phyloP scores from a whole-genome alignment of 2,113 vertebrate genomes.

The Xenopus borealis region DNA sequence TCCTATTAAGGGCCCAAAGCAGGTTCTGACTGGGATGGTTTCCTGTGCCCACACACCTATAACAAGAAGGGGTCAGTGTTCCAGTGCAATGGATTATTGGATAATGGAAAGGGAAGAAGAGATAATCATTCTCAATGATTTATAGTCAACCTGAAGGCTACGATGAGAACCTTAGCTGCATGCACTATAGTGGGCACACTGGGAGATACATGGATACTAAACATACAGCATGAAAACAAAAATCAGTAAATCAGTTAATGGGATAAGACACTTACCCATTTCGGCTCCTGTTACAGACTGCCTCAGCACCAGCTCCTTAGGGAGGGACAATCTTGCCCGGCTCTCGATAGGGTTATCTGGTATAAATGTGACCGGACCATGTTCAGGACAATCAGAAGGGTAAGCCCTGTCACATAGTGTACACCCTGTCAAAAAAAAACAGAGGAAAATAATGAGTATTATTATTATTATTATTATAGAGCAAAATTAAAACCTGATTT shows the following conservation, averaged over 20 bases:
- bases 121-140: too few relatives aligned
- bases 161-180: too few relatives aligned
- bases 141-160: too few relatives aligned
- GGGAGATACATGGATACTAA: too few relatives aligned
- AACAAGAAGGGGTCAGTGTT: not conserved
- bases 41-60: slow-evolving; percentile 89
- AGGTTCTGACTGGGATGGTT: slow-evolving; percentile 85
- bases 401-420: slow-evolving; percentile 94
- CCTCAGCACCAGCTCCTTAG: slow-evolving; percentile 84
- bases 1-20: slow-evolving; percentile 92
- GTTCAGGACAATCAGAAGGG: slow-evolving; percentile 90
- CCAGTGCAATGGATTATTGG: too few relatives aligned
- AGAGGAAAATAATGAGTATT: not conserved
- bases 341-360: slow-evolving; percentile 89
- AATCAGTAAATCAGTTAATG: too few relatives aligned
- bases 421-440: slow-evolving; percentile 77
- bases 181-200: too few relatives aligned
- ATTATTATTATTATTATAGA: too few relatives aligned
- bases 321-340: slow-evolving; percentile 89
- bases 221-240: too few relatives aligned
- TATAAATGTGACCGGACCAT: slow-evolving; percentile 92
- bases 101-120: too few relatives aligned
- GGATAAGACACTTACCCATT: slow-evolving; percentile 68
- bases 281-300: slow-evolving; percentile 86
- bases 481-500: too few relatives aligned